Base-by-base conservation (phyloP, 1,140 invertebrate genomes). In the Hycleus cichorii region DNA sequence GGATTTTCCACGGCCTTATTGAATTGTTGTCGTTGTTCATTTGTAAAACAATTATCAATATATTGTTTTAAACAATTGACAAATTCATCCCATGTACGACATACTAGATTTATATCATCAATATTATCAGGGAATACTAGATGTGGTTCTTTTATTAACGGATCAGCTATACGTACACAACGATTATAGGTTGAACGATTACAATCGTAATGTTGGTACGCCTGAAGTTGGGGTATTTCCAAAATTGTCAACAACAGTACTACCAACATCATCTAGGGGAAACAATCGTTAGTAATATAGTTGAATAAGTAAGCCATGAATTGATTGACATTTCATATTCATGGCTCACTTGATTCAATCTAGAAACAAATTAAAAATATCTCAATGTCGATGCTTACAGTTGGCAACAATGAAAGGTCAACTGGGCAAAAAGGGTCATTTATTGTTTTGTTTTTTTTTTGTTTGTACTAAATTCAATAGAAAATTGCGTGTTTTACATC, bases 61-160 rank as follows among this genome's bases (percentile, higher is more conserved):
- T 81, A 83, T 9, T 69, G 64, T 53, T 77, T 77, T 38, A 81
- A 74, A 59, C 80, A 82, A 50, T 81, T 77, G 1, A 83, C 79
- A 58, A 83, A 82, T 39, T 72, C 66, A 27, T 77, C 76, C 81
- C 81, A 82, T 4, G 77, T 80, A 70, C 77, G 75, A 74, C 81
- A 83, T 38, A 82, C 80, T 24, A 72, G 69, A 49, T 82, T 79
- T 7, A 83, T 81, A 67, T 83, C 81, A 32, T 74, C 72, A 64
- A 80, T 73, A 57, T 82, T 83, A 58, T 82, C 81, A 3, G 81
- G 81, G 59, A 82, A 82, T 27, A 82, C 78, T 3, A 82, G 68
- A 64, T 79, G 77, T 1, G 80, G 75, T 60, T 83, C 80, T 61
- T 78, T 79, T 3, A 83, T 67, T 27, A 83, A 67, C 4, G 81